Percentiles rank a stretch among this genome's conserved stretches.
Conservation (phyloP, 2,888 invertebrate genomes). For the Yponomeuta evonymella region DNA sequence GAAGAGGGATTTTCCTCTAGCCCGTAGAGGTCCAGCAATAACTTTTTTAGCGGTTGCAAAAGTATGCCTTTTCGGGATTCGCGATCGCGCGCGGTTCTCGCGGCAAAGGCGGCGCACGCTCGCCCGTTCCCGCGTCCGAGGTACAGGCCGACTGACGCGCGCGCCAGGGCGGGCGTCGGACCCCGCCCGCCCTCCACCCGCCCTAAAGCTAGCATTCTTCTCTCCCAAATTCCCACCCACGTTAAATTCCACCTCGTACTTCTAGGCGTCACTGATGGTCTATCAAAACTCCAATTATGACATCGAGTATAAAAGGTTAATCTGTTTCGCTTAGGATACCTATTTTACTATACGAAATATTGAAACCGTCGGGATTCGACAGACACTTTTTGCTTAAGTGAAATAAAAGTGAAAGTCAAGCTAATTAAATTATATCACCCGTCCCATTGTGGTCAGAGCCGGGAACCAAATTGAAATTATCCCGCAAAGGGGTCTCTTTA, state of each 20-base stretch:
- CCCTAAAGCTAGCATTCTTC: conserved; percentile 26
- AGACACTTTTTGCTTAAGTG: neutral
- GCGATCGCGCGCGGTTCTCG: conserved; percentile 13
- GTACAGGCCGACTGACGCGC: conserved; percentile 34
- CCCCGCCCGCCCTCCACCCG: conserved; percentile 48
- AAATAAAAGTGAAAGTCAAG: conserved; percentile 16
- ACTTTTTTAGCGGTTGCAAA: neutral
- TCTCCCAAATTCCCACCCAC: conserved; percentile 39
- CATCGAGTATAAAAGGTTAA: conserved; percentile 1
- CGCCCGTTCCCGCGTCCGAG: conserved; percentile 15
- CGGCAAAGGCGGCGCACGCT: conserved; percentile 11
- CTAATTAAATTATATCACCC: neutral
- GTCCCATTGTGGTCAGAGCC: neutral
- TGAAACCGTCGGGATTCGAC: neutral
- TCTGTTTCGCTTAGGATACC: neutral
- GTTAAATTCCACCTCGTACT: conserved; percentile 41
- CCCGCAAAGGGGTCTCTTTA: neutral
- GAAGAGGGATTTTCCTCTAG: neutral
- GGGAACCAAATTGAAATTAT: neutral
- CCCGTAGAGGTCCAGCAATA: neutral
- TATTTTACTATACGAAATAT: neutral
- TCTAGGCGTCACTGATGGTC: conserved; percentile 29
- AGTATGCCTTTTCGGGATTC: neutral
- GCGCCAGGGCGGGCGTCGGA: conserved; percentile 53
- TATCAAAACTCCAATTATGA: conserved; percentile 7